Evolutionary conservation across 1,140 invertebrate species (phyloP).

Genomic region (Drosophila lacertosa): DNA sequence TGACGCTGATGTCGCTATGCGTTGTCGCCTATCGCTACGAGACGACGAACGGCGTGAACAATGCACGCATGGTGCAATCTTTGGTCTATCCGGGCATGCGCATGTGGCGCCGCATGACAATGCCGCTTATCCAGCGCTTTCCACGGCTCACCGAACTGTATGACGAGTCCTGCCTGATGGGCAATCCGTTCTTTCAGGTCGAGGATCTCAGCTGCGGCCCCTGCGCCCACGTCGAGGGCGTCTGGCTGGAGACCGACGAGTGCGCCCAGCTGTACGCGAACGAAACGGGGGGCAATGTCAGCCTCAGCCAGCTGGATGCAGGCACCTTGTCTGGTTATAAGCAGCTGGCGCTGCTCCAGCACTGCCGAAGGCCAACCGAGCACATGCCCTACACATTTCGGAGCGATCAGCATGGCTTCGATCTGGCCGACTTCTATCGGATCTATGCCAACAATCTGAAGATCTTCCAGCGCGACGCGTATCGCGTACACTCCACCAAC

Average conservation of each 20-base stretch:
- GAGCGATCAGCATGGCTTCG: slow-evolving; percentile 81
- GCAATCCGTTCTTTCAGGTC: slow-evolving; percentile 89
- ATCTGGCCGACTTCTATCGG: slow-evolving; percentile 82
- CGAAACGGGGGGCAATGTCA: background rate
- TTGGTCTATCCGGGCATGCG: slow-evolving; percentile 85
- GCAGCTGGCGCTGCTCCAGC: slow-evolving; percentile 31
- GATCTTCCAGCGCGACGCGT: slow-evolving; percentile 85
- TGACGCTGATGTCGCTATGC: slow-evolving; percentile 64
- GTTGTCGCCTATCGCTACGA: slow-evolving; percentile 75
- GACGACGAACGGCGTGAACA: slow-evolving; percentile 63
- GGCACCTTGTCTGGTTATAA: slow-evolving; percentile 10
- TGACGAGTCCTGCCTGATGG: slow-evolving; percentile 89
- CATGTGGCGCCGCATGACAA: slow-evolving; percentile 84
- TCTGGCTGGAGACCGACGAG: slow-evolving; percentile 81
- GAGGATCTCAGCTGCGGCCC: slow-evolving; percentile 89
- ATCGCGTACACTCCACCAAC: slow-evolving; percentile 85
- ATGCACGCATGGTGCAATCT: slow-evolving; percentile 84
- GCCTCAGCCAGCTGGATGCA: background rate
- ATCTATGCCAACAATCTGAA: slow-evolving; percentile 84
- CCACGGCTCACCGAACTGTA: slow-evolving; percentile 86
- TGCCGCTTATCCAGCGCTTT: slow-evolving; percentile 85
- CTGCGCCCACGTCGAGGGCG: slow-evolving; percentile 87
- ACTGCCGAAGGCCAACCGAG: slow-evolving; percentile 39
- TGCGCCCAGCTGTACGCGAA: slow-evolving; percentile 26
- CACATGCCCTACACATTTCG: slow-evolving; percentile 73